phyloP scores from a whole-genome alignment of 2,797 vertebrate genomes.

The Paguma larvata region DNA sequence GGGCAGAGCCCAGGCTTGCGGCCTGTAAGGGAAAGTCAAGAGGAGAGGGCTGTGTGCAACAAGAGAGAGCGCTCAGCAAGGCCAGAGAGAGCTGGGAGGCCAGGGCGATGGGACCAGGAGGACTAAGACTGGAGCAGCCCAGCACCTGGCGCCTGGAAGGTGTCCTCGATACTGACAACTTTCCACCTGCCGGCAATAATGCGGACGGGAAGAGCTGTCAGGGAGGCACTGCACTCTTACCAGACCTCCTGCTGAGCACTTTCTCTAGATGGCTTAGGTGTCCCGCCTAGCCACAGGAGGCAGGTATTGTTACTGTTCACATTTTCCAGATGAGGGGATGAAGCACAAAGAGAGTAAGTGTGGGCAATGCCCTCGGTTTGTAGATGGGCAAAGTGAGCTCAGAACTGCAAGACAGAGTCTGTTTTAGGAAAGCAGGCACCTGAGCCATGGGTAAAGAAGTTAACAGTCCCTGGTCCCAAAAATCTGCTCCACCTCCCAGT shows the following conservation, averaged over 20 bases:
- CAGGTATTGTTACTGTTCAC: too few relatives aligned
- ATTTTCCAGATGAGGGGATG: background rate
- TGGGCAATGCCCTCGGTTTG: background rate
- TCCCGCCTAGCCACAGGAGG: background rate
- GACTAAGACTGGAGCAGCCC: background rate
- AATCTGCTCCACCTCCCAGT: background rate
- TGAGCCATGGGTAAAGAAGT: background rate
- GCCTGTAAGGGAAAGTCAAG: background rate
- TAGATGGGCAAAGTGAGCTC: background rate
- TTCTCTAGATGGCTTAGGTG: background rate
- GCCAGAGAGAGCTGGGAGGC: background rate
- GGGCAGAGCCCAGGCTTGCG: background rate
- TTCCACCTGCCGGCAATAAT: background rate
- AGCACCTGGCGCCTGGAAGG: background rate
- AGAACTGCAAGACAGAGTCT: background rate
- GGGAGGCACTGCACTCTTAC: background rate
- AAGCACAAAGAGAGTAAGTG: background rate
- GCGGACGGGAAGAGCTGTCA: rapidly evolving
- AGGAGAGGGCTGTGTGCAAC: background rate
- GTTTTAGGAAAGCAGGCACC: background rate
- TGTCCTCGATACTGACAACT: background rate
- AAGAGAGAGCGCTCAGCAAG: too few relatives aligned
- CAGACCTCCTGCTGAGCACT: background rate
- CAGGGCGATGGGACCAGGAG: rapidly evolving
- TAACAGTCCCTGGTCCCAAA: background rate